A percentile compares a stretch with the other conserved stretches of the same genome.
Evolutionary conservation across 2,888 invertebrate genomes (phyloP).

Genomic region (Zelleria hepariella): DNA sequence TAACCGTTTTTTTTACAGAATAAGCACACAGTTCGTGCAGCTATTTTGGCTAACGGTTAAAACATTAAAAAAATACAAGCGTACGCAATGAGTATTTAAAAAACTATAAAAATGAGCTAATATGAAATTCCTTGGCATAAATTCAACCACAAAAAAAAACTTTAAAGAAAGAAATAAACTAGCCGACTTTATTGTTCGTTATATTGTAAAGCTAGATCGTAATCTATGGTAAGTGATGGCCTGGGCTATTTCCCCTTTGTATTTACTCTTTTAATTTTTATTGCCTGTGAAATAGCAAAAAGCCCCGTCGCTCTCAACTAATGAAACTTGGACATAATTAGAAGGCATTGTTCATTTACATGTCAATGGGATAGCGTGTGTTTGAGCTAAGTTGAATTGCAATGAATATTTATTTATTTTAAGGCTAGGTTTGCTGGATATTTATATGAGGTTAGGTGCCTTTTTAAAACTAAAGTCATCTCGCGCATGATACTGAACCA

Average conservation of each 20-base stretch:
- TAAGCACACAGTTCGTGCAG: too few species aligned
- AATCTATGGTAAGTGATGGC: slow-evolving; percentile 1
- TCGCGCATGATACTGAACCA: too few species aligned
- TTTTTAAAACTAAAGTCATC: too few species aligned
- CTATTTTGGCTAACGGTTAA: too few species aligned
- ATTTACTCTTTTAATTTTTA: neutral
- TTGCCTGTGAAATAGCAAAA: neutral
- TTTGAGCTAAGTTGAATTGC: neutral
- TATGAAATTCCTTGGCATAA: too few species aligned
- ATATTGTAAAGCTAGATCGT: neutral
- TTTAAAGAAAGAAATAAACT: neutral
- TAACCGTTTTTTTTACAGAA: too few species aligned
- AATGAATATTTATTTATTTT: neutral
- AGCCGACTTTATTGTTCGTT: neutral
- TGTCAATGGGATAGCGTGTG: neutral
- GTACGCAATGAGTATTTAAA: too few species aligned
- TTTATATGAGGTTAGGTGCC: too few species aligned
- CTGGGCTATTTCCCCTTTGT: neutral
- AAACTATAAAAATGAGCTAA: neutral
- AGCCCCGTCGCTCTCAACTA: neutral
- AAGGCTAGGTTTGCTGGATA: too few species aligned
- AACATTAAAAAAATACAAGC: too few species aligned
- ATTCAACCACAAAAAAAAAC: neutral
- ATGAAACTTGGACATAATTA: neutral
- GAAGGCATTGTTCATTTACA: neutral